Conservation (phyloP, 1,140 invertebrate genomes). For the Cotesia vestalis region DNA sequence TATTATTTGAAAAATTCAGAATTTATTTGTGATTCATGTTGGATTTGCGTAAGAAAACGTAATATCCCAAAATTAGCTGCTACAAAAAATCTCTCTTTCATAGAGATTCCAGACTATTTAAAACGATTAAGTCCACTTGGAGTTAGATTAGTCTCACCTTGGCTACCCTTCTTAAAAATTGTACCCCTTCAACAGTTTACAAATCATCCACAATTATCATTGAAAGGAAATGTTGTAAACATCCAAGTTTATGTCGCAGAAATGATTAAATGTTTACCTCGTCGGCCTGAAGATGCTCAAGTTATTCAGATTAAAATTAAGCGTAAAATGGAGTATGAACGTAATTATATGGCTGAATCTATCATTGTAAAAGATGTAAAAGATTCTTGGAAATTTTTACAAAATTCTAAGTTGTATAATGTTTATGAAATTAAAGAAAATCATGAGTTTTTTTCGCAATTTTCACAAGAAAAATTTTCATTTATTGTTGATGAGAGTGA, state of each 20-base stretch:
- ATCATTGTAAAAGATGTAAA: conserved; percentile 12
- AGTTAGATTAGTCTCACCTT: conserved; percentile 6
- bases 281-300: conserved; percentile 6
- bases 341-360: conserved; percentile 10
- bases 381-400: background rate
- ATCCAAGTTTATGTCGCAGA: conserved; percentile 22
- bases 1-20: conserved; percentile 11
- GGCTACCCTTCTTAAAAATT: conserved; percentile 23
- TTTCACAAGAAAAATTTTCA: background rate
- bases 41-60: background rate
- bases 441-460: conserved; percentile 1
- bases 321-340: conserved; percentile 3
- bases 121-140: conserved; percentile 2
- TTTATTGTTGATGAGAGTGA: conserved; percentile 14
- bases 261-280: conserved; percentile 23
- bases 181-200: conserved; percentile 15
- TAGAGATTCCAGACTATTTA: conserved; percentile 3
- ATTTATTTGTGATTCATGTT: conserved; percentile 12
- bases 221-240: conserved; percentile 30
- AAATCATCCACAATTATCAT: conserved; percentile 29
- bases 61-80: conserved; percentile 9
- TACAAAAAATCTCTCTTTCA: conserved; percentile 12
- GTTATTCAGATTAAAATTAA: conserved; percentile 4
- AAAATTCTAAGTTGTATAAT: background rate
- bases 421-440: background rate